Base-by-base conservation (phyloP, 2,888 invertebrate species). In the Encarsia formosa region DNA sequence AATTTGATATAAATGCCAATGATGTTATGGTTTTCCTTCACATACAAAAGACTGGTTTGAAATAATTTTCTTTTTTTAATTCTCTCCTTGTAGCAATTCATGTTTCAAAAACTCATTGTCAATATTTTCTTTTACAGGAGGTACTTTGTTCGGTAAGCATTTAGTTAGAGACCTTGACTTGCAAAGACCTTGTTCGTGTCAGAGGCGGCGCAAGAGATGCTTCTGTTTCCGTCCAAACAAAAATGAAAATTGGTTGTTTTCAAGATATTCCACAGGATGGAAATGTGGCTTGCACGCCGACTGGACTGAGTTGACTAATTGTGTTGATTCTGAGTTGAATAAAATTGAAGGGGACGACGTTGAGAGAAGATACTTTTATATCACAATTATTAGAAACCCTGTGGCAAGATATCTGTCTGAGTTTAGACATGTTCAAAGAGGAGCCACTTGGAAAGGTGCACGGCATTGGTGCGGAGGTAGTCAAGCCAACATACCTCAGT, bases 1-100 rank as follows among this genome's bases (percentile, higher is more conserved):
- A 87, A 67, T 92, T 92, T 76, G 89, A 92, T 75, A 88, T 92
- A 77, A 87, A 89, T 71, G 90, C 89, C 11, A 89, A 91, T 68
- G 98, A 99, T 78, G 98, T 99, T 50, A 89, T 99, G 82, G 97
- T 99, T 48, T 85, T 99, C 82, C 78, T 99, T 62, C 98, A 99
- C 75, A 97, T 99, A 75, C 99, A 99, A 77, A 99, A 99, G 79
- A 99, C 98, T 46, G 98, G 80, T 78, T 60, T 65, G 67, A 37
- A 39, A 34, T 34, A 9, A 34, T 34, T 15, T 13, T 34, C 15
- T 9, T 34, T 34, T 34, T n/a, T 15, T 34, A 9, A n/a, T 29
- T 13, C n/a, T 34, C 34, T 13, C 15, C 15, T 9, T 34, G 9
- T 34, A 9, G 5, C 15, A 9, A n/a, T 29, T 13, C 13, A 29